Percentiles rank a stretch among this genome's conserved stretches.
Evolutionary conservation across 2,113 vertebrate species (phyloP).

Genomic region (Craseonycteris thonglongyai): DNA sequence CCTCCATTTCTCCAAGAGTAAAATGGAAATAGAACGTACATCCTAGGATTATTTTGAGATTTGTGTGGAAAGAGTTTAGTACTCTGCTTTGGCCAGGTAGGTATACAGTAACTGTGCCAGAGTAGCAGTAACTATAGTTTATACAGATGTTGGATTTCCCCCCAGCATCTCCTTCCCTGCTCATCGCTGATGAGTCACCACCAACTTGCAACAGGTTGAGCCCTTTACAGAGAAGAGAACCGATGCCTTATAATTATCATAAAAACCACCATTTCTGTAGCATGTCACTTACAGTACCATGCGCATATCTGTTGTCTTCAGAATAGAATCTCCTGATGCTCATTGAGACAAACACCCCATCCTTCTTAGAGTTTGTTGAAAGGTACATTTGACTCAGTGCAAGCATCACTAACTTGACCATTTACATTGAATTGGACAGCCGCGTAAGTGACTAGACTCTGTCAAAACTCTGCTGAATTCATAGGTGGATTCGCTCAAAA

Average conservation of each 20-base stretch:
- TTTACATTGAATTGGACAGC: conserved; percentile 30
- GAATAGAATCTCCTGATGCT: neutral
- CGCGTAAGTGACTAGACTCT: neutral
- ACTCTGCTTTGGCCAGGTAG: neutral
- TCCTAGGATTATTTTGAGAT: neutral
- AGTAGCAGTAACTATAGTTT: neutral
- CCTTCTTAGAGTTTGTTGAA: neutral
- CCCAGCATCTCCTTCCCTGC: neutral
- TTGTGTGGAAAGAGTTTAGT: neutral
- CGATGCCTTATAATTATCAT: neutral
- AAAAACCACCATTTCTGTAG: fast-evolving
- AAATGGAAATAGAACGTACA: neutral
- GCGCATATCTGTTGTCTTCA: neutral
- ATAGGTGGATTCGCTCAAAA: neutral
- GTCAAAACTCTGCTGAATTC: conserved; percentile 25
- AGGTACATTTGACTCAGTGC: neutral
- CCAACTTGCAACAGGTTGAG: neutral
- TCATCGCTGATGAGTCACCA: neutral
- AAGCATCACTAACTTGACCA: neutral
- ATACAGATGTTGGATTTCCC: neutral
- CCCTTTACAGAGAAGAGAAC: neutral
- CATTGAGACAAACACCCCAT: neutral
- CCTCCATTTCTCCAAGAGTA: neutral
- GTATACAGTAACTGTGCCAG: neutral
- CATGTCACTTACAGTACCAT: neutral